Base-by-base conservation (phyloP, 2,888 invertebrate genomes). In the Axea sp. region DNA sequence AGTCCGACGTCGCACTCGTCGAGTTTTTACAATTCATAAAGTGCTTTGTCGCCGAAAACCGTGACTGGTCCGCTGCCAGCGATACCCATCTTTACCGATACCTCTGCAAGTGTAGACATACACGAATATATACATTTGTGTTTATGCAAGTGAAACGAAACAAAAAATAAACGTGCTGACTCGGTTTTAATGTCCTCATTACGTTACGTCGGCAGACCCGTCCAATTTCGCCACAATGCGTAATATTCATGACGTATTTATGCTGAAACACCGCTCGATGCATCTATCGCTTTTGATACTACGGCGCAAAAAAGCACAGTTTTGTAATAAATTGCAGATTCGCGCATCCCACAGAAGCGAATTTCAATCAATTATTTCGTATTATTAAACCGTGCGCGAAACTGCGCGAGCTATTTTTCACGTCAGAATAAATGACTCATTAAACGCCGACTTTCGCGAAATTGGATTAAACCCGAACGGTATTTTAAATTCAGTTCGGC, bases 21-120 rank as follows among this genome's bases (percentile, higher is more conserved):
- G 62, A 53, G 74, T 81, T 82, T 81, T 81, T 80, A 81, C 80
- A 78, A 81, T 80, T 81, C 80, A 80, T 80, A 81, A 81, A 80
- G 80, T 82, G 80, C 80, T 80, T 82, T 80, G 81, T 82, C 80
- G 78, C 71, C 76, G 75, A 80, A 80, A 80, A 80, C 78, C 77
- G 75, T 45, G 71, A 65, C 71, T 75, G 76, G 75, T 81, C 68
- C 76, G 73, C 65, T 79, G 81, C 79, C 78, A 77, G 68, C 65
- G 55, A n/a, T n/a, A n/a, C n/a, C n/a, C n/a, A n/a, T n/a, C n/a
- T n/a, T n/a, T n/a, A n/a, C n/a, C n/a, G n/a, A n/a, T n/a, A n/a
- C n/a, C n/a, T n/a, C n/a, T n/a, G n/a, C n/a, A n/a, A n/a, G n/a
- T n/a, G n/a, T n/a, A n/a, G 30, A 37, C 51, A 7, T 15, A 35